These are phyloP conservation scores for Diploptera punctata DNA, from an alignment of 2,888 invertebrate species.

Conservation along the genomic window DNA sequence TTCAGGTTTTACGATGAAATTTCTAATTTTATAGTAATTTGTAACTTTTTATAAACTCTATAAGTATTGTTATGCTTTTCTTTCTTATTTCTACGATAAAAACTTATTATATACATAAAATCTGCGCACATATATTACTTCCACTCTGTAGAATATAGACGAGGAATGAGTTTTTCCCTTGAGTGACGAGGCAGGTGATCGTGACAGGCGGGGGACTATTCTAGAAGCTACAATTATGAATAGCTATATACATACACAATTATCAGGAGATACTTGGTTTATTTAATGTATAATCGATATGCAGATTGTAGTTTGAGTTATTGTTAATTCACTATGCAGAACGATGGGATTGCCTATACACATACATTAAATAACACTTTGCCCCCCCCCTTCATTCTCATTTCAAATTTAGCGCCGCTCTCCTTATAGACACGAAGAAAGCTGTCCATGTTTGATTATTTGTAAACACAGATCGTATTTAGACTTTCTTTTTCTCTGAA, in stretches of 20 bases:
- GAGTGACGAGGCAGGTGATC: constrained; percentile 25
- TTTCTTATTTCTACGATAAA: too few relatives aligned
- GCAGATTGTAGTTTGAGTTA: background rate
- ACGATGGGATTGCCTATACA: too few relatives aligned
- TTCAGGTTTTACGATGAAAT: too few relatives aligned
- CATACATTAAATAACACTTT: background rate
- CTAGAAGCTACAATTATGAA: background rate
- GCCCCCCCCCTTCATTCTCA: background rate
- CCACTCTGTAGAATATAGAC: too few relatives aligned
- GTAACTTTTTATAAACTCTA: too few relatives aligned
- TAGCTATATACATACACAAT: constrained; percentile 20
- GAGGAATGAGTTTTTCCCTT: background rate
- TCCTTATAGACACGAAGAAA: background rate
- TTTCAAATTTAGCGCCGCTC: background rate
- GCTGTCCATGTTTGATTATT: constrained; percentile 14
- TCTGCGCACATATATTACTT: too few relatives aligned
- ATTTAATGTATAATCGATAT: constrained; percentile 35
- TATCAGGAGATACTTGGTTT: constrained; percentile 28
- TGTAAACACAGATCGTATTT: constrained; percentile 14
- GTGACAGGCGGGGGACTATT: constrained; percentile 18
- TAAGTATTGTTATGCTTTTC: too few relatives aligned
- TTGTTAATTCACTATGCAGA: background rate
- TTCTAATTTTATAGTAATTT: too few relatives aligned
- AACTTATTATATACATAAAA: too few relatives aligned
- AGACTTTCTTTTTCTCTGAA: background rate